These are phyloP conservation scores for Tangara arthus DNA, from an alignment of 2,797 vertebrate species.

Conservation along the genomic window DNA sequence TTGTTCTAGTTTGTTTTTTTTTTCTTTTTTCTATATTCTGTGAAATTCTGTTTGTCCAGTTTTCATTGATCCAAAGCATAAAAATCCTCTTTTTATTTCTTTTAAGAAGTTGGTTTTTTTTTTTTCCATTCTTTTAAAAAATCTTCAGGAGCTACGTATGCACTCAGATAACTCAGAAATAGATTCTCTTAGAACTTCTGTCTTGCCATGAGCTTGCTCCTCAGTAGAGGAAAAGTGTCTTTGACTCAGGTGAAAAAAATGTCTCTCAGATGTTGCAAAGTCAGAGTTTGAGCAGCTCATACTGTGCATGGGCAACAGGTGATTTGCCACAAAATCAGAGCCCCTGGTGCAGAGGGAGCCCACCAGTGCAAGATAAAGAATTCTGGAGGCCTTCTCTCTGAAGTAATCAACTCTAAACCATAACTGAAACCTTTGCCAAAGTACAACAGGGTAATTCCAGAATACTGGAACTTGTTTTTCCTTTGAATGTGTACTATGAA, in stretches of 20 bases:
- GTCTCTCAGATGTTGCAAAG: background rate
- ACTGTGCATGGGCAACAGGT: background rate
- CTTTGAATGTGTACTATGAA: background rate
- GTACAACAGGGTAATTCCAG: rapidly evolving
- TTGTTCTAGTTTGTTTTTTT: background rate
- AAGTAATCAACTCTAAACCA: background rate
- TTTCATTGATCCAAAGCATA: background rate
- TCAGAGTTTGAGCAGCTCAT: background rate
- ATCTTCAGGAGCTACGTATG: background rate
- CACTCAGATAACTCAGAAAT: slow-evolving; percentile 14
- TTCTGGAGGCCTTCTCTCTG: background rate
- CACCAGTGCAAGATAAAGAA: background rate
- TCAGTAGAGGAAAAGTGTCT: background rate
- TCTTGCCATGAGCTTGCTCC: slow-evolving; percentile 10
- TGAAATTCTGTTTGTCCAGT: slow-evolving; percentile 32
- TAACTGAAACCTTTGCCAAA: background rate
- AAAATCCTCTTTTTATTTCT: background rate
- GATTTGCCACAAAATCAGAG: background rate
- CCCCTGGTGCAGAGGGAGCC: background rate
- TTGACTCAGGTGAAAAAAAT: background rate
- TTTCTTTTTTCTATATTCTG: background rate
- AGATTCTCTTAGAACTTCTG: slow-evolving; percentile 23
- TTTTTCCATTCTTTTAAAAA: background rate
- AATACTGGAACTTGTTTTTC: background rate
- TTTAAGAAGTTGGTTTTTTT: background rate